phyloP scores from a whole-genome alignment of 1,140 invertebrate genomes.

The Heliconius melpomene region DNA sequence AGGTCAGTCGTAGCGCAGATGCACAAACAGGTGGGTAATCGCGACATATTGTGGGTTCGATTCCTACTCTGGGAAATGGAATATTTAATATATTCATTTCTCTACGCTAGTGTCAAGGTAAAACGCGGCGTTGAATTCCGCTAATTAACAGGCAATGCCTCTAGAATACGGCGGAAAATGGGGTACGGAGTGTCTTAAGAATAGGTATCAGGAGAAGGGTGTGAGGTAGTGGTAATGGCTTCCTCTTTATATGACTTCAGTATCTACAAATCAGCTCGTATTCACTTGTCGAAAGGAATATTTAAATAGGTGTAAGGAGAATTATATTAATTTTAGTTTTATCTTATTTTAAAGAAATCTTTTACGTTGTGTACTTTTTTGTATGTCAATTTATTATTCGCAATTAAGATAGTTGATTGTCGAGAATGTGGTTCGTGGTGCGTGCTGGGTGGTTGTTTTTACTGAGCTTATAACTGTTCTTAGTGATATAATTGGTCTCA shows the following conservation, averaged over 20 bases:
- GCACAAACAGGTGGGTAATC: no score
- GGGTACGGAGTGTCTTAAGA: no score
- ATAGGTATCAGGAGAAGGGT: conserved; percentile 50
- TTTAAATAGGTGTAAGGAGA: conserved; percentile 1
- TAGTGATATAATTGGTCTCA: neutral
- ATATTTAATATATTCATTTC: no score
- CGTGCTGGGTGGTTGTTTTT: neutral
- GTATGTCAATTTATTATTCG: neutral
- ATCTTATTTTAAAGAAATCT: neutral
- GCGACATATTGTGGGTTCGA: no score
- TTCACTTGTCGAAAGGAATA: conserved; percentile 41
- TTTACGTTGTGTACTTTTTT: neutral
- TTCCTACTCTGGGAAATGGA: no score
- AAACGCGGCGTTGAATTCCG: no score
- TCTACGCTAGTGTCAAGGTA: no score
- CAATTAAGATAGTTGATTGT: neutral
- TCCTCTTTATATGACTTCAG: conserved; percentile 61
- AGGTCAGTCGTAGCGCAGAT: no score
- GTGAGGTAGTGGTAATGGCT: conserved; percentile 60
- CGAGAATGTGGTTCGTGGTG: neutral
- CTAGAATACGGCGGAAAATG: no score
- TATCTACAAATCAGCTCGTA: conserved; percentile 60
- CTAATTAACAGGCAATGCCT: no score
- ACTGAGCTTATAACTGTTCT: neutral
- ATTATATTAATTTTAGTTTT: neutral